A percentile compares a stretch with the other conserved stretches of the same genome.
Conservation (phyloP, 2,113 vertebrate genomes). For the Epinephelus fuscoguttatus region DNA sequence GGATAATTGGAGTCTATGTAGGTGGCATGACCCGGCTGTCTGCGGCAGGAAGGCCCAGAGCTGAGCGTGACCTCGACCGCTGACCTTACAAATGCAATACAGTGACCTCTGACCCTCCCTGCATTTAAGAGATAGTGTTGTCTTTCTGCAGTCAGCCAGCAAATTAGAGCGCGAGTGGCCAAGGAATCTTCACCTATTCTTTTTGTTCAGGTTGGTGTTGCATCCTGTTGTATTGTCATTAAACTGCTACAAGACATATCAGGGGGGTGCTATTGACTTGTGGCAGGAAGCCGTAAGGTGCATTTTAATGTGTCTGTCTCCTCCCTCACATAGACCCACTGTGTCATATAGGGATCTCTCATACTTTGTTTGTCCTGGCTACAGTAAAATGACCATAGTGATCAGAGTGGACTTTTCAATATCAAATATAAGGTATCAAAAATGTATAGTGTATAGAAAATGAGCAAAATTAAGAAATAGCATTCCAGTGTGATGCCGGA, state of each 20-base stretch:
- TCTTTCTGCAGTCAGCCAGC: constrained; percentile 80
- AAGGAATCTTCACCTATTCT: constrained; percentile 67
- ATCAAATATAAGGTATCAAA: neutral
- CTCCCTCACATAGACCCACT: neutral
- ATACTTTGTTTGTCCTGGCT: neutral
- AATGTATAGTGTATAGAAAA: neutral
- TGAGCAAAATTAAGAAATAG: neutral
- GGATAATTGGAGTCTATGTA: constrained; percentile 84
- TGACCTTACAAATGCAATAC: constrained; percentile 86
- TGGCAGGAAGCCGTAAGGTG: constrained; percentile 19
- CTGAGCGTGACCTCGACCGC: constrained; percentile 74
- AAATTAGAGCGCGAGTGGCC: constrained; percentile 73
- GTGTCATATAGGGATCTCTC: neutral
- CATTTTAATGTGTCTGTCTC: constrained; percentile 3
- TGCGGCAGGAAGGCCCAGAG: constrained; percentile 82
- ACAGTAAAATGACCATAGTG: neutral
- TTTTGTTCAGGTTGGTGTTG: constrained; percentile 56
- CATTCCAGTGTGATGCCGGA: neutral
- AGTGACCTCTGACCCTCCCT: constrained; percentile 79
- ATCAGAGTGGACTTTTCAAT: neutral
- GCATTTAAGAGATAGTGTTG: constrained; percentile 84
- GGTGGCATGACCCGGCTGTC: constrained; percentile 84
- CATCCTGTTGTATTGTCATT: constrained; percentile 68
- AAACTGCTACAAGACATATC: constrained; percentile 36
- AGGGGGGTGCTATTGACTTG: constrained; percentile 17